phyloP scores from a whole-genome alignment of 2,888 invertebrate genomes.

The Tenthredo livida region DNA sequence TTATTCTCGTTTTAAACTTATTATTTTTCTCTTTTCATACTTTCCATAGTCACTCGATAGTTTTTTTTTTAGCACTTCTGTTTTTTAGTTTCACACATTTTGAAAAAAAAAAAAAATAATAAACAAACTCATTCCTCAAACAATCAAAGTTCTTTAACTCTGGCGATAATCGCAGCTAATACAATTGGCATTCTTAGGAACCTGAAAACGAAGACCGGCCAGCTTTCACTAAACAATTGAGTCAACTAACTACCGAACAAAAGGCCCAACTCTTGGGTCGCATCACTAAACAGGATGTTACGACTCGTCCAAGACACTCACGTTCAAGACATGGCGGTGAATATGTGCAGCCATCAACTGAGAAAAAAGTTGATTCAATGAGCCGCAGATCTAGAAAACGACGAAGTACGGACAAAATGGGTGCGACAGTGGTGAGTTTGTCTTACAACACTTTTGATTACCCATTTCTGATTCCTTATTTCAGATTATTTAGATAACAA shows the following conservation, averaged over 20 bases:
- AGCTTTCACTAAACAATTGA: slow-evolving; percentile 70
- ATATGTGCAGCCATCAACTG: slow-evolving; percentile 71
- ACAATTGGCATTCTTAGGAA: slow-evolving; percentile 65
- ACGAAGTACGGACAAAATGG: slow-evolving; percentile 82
- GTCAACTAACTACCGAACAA: slow-evolving; percentile 71
- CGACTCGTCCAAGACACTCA: slow-evolving; percentile 68
- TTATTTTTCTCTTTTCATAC: background rate
- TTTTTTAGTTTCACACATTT: slow-evolving; percentile 2
- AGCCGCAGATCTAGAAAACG: slow-evolving; percentile 80
- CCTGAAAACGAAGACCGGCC: slow-evolving; percentile 73
- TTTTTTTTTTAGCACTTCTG: slow-evolving; percentile 7
- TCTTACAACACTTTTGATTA: slow-evolving; percentile 60
- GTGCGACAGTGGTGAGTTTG: slow-evolving; percentile 82
- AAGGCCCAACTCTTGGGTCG: slow-evolving; percentile 72
- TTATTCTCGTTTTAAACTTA: background rate
- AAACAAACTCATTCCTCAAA: background rate
- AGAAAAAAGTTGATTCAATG: slow-evolving; percentile 77
- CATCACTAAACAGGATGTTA: slow-evolving; percentile 70
- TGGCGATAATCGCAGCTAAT: background rate
- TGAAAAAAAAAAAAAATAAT: background rate
- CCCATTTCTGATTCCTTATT: background rate
- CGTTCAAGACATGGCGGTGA: slow-evolving; percentile 72
- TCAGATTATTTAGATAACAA: background rate
- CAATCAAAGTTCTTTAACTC: background rate
- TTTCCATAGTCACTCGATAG: slow-evolving; percentile 19